Evolutionary conservation across 2,888 invertebrate species (phyloP).

Genomic region (Dicycla oo): DNA sequence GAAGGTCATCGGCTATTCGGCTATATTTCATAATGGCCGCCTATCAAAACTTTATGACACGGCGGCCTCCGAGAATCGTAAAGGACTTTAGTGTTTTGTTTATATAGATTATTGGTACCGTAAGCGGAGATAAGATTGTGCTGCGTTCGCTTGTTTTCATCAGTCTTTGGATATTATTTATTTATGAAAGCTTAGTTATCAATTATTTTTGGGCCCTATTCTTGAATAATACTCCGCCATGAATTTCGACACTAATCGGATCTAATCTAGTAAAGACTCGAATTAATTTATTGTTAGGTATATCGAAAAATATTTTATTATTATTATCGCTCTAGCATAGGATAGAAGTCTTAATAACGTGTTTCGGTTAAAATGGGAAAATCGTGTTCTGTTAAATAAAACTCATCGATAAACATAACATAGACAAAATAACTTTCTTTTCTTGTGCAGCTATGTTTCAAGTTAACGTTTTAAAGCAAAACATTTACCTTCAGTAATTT

Average conservation of each 20-base stretch:
- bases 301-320: no score
- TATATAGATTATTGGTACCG: conserved; percentile 65
- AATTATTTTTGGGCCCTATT: background rate
- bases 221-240: background rate
- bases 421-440: background rate
- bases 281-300: no score
- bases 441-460: background rate
- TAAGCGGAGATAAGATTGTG: conserved; percentile 29
- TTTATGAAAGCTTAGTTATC: background rate
- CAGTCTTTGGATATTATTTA: background rate
- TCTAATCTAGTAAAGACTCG: no score
- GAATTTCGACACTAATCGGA: background rate
- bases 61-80: conserved; percentile 75
- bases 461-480: background rate
- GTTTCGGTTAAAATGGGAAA: background rate
- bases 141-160: conserved; percentile 11
- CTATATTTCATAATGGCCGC: conserved; percentile 73
- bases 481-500: conserved; percentile 10
- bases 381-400: background rate
- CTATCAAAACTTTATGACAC: conserved; percentile 82
- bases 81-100: conserved; percentile 77
- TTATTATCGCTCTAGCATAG: background rate
- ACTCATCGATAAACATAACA: background rate
- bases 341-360: background rate
- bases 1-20: conserved; percentile 64